These are phyloP conservation scores for Umimayanthus chanpuru DNA, from an alignment of 92 coral and sea anemone species.

Conservation along the genomic window DNA sequence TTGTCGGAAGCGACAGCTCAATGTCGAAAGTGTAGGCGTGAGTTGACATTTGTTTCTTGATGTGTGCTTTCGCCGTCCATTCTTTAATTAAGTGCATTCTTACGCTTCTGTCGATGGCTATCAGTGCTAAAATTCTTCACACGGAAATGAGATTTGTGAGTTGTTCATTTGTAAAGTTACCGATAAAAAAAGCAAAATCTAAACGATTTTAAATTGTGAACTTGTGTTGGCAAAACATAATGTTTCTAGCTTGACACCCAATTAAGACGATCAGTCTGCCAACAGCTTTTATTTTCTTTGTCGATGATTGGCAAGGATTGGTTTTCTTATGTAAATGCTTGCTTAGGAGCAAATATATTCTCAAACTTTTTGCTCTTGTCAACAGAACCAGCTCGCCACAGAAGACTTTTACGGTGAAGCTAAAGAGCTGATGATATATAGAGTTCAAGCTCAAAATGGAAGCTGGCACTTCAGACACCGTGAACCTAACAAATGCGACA, in stretches of 20 bases:
- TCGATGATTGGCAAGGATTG: not conserved
- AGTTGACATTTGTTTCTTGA: not conserved
- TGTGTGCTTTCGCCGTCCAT: constrained; percentile 22
- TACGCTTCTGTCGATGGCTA: not conserved
- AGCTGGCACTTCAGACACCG: not conserved
- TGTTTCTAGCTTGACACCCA: not conserved
- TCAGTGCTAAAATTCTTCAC: not conserved
- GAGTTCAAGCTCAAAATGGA: not conserved
- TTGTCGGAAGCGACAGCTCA: constrained; percentile 24
- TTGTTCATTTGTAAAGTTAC: not conserved
- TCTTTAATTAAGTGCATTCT: constrained; percentile 43
- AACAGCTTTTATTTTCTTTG: constrained; percentile 2
- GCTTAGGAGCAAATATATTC: constrained; percentile 10
- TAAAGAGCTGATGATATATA: not conserved
- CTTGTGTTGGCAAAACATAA: not conserved
- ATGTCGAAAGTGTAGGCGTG: constrained; percentile 22
- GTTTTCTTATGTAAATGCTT: constrained; percentile 25
- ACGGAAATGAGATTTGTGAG: not conserved
- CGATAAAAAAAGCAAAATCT: not conserved
- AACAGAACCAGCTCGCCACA: constrained; percentile 13
- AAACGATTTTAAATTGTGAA: not conserved
- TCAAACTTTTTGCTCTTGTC: constrained; percentile 22
- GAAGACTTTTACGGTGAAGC: not conserved
- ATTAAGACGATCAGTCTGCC: not conserved
- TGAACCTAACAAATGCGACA: constrained; percentile 16